Base-by-base conservation (phyloP, 2,797 vertebrate species). In the Petrocephalus schoutedeni region DNA sequence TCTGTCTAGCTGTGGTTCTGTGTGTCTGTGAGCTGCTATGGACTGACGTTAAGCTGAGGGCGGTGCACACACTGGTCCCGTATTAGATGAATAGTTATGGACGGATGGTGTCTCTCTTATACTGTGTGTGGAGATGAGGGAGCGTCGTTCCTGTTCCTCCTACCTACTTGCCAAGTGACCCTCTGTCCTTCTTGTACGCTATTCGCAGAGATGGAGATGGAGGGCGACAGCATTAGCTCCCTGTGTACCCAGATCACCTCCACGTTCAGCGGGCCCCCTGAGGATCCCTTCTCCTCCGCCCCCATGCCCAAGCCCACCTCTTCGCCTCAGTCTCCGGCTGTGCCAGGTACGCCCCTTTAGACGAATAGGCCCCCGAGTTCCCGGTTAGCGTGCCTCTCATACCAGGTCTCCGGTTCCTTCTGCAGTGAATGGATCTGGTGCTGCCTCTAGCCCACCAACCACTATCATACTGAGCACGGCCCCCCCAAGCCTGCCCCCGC, bases 171-270 rank as follows among this genome's bases (percentile, higher is more conserved):
- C 14, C 5, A 36, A 71, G 61, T 28, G 12, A 36, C 67, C 8
- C 58, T 12, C 4, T 64, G 9, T 45, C 51, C 53, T 82, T n/a
- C 32, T 28, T 56, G 77, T 71, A 32, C 57, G 59, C 56, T 92
- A 99, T 97, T 98, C 90, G 90, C 95, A 16, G 86, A 86, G 41
- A 4, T 86, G 36, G 98, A 99, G 93, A 97, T 97, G 83, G 98
- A 99, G 92, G 92, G 92, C 0, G 98, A 99, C 95, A 99, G 98
- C 93, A 99, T 99, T 94, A 99, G 98, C 90, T 97, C 98, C 82
- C 94, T 99, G 89, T 99, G 98, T 90, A 98, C 97, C 88, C 98
- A 99, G 95, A 99, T 99, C 93, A 97, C 98, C 91, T 96, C 93
- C 53, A 96, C 98, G 74, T 99, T 99, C 95, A 99, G 98, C 83